phyloP scores from a whole-genome alignment of 2,888 invertebrate genomes.

The Stenolophus ochropezus region DNA sequence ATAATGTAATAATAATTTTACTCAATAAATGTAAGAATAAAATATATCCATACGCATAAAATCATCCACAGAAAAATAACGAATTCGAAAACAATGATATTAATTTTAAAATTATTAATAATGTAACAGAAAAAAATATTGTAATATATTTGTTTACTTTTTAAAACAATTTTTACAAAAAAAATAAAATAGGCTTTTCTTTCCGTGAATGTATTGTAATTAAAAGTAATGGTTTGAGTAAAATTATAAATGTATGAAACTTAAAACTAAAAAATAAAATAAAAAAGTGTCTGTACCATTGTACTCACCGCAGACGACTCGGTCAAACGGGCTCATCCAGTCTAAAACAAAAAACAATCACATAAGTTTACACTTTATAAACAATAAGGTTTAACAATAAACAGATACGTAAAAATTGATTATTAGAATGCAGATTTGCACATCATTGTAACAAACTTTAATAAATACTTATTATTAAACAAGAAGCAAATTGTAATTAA shows the following conservation, averaged over 20 bases:
- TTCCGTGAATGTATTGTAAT: neutral
- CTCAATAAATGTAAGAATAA: conserved; percentile 1
- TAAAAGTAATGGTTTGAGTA: neutral
- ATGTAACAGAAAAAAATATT: neutral
- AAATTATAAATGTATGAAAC: conserved; percentile 50
- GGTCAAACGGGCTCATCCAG: conserved; percentile 96
- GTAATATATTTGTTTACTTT: no score
- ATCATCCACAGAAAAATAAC: neutral
- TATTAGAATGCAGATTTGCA: no score
- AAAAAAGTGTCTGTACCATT: conserved; percentile 83
- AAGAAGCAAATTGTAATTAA: no score
- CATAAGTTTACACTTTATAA: no score
- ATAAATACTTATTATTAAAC: no score
- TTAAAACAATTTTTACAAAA: no score
- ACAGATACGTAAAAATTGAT: no score
- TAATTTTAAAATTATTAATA: neutral
- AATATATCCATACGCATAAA: neutral
- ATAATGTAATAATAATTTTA: conserved; percentile 15
- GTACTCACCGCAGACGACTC: conserved; percentile 96
- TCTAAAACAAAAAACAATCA: conserved; percentile 79
- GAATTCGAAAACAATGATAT: neutral
- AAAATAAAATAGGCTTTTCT: neutral
- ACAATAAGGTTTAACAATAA: no score
- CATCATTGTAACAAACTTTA: no score
- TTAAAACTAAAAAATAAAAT: conserved; percentile 76